Conservation (phyloP, 2,113 vertebrate genomes). For the Oncorhynchus gorbuscha region DNA sequence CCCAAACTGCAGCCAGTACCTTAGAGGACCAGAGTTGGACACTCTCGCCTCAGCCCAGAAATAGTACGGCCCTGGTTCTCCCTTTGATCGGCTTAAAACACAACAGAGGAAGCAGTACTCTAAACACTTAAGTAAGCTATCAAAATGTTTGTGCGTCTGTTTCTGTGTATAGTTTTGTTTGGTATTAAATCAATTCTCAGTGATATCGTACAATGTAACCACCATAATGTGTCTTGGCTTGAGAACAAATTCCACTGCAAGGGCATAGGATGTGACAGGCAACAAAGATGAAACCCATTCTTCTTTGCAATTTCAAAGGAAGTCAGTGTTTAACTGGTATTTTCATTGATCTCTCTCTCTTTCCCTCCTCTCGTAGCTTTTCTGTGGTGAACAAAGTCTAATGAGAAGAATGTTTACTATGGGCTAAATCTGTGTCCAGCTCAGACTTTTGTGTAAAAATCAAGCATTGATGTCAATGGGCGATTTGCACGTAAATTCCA, state of each 20-base stretch:
- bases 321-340: too few relatives aligned
- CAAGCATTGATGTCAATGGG: too few relatives aligned
- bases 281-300: background rate
- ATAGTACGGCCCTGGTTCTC: conserved; percentile 31
- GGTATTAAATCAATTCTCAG: conserved; percentile 14
- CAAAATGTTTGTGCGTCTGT: conserved; percentile 47
- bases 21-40: conserved; percentile 80
- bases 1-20: conserved; percentile 92
- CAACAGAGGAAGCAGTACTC: conserved; percentile 47
- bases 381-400: too few relatives aligned
- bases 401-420: background rate
- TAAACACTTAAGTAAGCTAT: conserved; percentile 62
- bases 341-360: too few relatives aligned
- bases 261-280: background rate
- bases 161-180: conserved; percentile 29
- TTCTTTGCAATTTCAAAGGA: background rate
- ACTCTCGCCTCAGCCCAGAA: conserved; percentile 71
- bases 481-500: too few relatives aligned
- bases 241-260: conserved; percentile 17
- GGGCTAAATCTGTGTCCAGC: background rate
- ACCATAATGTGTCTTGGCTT: conserved; percentile 30
- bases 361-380: too few relatives aligned
- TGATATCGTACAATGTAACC: conserved; percentile 35
- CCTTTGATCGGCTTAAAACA: background rate
- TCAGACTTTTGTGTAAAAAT: too few relatives aligned